Base-by-base conservation (phyloP, 2,113 vertebrate genomes). In the Paramisgurnus dabryanus region DNA sequence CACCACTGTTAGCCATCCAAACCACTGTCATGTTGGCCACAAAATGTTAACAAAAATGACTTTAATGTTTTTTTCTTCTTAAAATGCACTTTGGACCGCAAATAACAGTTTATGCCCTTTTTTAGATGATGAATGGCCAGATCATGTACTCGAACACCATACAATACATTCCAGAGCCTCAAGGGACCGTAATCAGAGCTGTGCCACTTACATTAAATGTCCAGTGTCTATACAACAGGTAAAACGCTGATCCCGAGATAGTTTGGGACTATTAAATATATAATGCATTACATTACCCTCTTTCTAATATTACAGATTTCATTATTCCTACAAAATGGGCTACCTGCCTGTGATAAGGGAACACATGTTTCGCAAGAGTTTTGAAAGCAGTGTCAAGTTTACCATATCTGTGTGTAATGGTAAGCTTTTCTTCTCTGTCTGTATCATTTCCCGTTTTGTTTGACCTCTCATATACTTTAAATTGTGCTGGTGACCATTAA, bases 311-410 rank as follows among this genome's bases (percentile, higher is more conserved):
- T 70, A 8, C 67, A 92, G 90, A 76, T 93, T 92, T 85, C 85
- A 91, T 85, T 91, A 92, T 74, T 87, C 90, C 0, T 92, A 92
- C 60, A 78, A 91, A 78, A 85, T 92, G n/a, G 91, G 92, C 18
- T 93, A 83, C 58, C 73, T 74, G 58, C 89, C 91, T 12, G 79
- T 86, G 40, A 22, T 80, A 12, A 79, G 83, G 17, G 84, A 76
- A 0, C 64, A 8, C 2, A 81, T 82, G 0, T 86, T 88, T 34
- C 9, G 83, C 61, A 91, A 87, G 81, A 85, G 63, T 45, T 47
- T 92, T 34, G 70, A 53, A 12, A 84, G 79, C 45, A 87, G 83
- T 77, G 79, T 55, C 18, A 47, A 34, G 7, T 91, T 91, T 82
- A 89, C 77, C 47, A 83, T 92, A 39, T 81, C 58, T 4, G 83